A percentile compares a stretch with the other conserved stretches of the same genome.
Conservation (phyloP, 2,797 vertebrate genomes). For the Poecilia wingei region DNA sequence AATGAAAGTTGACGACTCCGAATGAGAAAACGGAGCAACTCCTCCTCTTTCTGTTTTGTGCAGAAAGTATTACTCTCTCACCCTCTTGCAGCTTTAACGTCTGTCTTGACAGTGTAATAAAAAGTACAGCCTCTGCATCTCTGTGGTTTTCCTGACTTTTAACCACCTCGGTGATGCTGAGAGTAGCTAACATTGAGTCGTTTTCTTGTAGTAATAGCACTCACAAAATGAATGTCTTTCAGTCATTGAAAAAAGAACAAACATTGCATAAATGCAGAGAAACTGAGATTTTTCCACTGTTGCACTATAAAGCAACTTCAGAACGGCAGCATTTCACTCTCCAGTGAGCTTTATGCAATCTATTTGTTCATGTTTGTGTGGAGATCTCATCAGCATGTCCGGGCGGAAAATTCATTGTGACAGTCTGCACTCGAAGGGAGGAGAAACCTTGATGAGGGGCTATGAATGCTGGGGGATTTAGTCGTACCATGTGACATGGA, state of each 20-base stretch:
- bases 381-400: slow-evolving; percentile 57
- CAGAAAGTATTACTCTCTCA: neutral
- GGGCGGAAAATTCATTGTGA: slow-evolving; percentile 71
- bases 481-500: slow-evolving; percentile 54
- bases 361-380: slow-evolving; percentile 46
- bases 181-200: neutral
- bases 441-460: slow-evolving; percentile 61
- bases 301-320: slow-evolving; percentile 28
- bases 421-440: slow-evolving; percentile 55
- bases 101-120: neutral
- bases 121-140: neutral
- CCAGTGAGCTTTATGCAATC: slow-evolving; percentile 19
- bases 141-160: neutral
- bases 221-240: slow-evolving; percentile 1
- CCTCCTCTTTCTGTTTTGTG: neutral
- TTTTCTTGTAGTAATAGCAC: neutral
- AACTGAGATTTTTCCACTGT: slow-evolving; percentile 17
- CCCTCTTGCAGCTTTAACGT: neutral
- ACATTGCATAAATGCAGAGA: slow-evolving; percentile 6
- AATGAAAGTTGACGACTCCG: neutral
- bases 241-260: slow-evolving; percentile 5
- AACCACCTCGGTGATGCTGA: neutral
- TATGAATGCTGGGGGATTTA: slow-evolving; percentile 69
- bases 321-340: slow-evolving; percentile 17
- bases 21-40: neutral